Evolutionary conservation across 23 tunicate genomes (phyloP).

Genomic region (Ciona savignyi): DNA sequence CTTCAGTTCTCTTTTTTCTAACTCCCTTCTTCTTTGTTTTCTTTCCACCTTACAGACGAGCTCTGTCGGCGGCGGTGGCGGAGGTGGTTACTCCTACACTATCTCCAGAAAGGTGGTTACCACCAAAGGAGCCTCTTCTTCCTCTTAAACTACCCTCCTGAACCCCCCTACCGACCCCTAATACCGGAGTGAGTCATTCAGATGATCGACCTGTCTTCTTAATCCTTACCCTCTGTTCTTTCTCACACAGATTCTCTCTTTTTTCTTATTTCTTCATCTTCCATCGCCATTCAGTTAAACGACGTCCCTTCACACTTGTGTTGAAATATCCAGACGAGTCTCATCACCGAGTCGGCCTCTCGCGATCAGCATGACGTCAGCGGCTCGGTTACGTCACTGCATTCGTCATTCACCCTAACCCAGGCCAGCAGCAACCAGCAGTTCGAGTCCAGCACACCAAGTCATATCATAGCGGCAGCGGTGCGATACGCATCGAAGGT

Average conservation of each 20-base stretch:
- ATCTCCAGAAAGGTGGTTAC: constrained; percentile 88
- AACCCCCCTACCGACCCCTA: constrained; percentile 1
- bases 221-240: no score
- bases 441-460: neutral
- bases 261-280: constrained; percentile 4
- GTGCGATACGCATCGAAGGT: constrained; percentile 20
- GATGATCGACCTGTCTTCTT: no score
- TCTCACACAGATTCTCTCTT: neutral
- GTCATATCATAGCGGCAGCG: constrained; percentile 9
- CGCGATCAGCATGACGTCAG: neutral
- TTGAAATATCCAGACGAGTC: constrained; percentile 2
- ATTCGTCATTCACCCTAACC: constrained; percentile 12
- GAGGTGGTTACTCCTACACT: constrained; percentile 72
- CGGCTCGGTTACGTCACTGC: neutral
- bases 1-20: no score
- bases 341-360: constrained; percentile 14
- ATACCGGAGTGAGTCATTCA: constrained; percentile 2
- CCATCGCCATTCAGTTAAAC: neutral
- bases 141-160: constrained; percentile 18
- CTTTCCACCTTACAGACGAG: neutral
- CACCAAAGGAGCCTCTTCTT: constrained; percentile 37
- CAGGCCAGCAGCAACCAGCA: neutral
- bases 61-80: constrained; percentile 47
- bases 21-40: neutral
- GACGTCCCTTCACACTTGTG: neutral